A percentile compares a stretch with the other conserved stretches of the same genome.
phyloP scores from a whole-genome alignment of 2,113 vertebrate genomes.

The Hipposideros armiger region DNA sequence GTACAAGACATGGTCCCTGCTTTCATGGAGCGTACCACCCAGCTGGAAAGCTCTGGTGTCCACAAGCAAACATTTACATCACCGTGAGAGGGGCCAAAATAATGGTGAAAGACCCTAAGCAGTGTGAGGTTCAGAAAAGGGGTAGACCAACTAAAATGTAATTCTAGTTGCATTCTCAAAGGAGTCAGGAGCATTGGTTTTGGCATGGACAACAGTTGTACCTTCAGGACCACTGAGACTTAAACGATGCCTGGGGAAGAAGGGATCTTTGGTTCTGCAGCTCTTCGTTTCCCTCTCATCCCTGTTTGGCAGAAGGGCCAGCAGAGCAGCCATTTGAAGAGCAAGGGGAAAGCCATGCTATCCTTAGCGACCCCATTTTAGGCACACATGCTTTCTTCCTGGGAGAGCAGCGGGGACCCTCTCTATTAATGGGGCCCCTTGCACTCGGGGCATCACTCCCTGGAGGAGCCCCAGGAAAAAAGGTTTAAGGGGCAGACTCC shows the following conservation, averaged over 20 bases:
- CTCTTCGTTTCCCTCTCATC: neutral
- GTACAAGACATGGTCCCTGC: no score
- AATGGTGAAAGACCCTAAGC: neutral
- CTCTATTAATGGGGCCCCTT: neutral
- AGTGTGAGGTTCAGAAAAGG: neutral
- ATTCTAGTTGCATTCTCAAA: neutral
- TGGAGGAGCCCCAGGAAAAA: conserved; percentile 18
- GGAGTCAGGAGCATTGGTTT: no score
- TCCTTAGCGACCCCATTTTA: neutral
- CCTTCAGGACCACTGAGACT: neutral
- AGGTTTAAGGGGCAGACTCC: conserved; percentile 50
- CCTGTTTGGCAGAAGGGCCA: neutral
- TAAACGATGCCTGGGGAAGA: neutral
- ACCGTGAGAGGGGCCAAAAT: neutral
- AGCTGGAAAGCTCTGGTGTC: neutral
- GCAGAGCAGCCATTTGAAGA: neutral
- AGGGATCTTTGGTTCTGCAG: neutral
- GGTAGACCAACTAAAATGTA: accelerated
- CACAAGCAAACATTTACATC: neutral
- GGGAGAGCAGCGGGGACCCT: neutral
- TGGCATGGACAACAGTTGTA: neutral
- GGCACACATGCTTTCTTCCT: conserved; percentile 60
- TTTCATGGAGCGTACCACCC: neutral
- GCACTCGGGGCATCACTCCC: neutral
- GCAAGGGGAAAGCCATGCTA: neutral